Conservation (phyloP, 2,888 invertebrate species). For the Vesta saturnalis region DNA sequence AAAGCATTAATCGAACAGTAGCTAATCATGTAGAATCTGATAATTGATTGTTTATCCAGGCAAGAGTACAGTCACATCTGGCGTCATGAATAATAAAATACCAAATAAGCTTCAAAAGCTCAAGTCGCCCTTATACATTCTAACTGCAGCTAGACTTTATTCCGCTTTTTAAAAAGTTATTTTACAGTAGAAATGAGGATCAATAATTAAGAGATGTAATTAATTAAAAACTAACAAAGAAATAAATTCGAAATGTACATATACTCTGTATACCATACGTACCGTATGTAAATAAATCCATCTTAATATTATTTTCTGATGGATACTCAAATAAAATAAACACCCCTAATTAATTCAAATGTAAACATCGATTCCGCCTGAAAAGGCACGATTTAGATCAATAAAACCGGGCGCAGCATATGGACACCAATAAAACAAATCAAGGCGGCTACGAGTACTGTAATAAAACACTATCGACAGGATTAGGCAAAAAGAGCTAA, state of each 20-base stretch:
- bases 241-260: neutral
- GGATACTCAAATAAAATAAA: conserved; percentile 37
- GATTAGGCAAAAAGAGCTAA: conserved; percentile 46
- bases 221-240: conserved; percentile 37
- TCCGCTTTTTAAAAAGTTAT: conserved; percentile 12
- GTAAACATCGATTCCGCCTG: conserved; percentile 46
- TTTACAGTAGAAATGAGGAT: neutral
- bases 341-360: conserved; percentile 46
- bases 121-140: neutral
- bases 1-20: conserved; percentile 28
- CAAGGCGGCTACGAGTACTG: conserved; percentile 52
- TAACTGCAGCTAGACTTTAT: conserved; percentile 7
- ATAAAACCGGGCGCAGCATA: conserved; percentile 50
- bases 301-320: conserved; percentile 35
- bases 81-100: conserved; percentile 46
- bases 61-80: conserved; percentile 45
- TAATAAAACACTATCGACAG: conserved; percentile 54
- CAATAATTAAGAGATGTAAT: conserved; percentile 28
- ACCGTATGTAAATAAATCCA: conserved; percentile 28
- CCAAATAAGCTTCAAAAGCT: conserved; percentile 34
- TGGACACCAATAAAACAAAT: conserved; percentile 57
- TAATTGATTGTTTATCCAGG: conserved; percentile 46
- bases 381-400: conserved; percentile 40
- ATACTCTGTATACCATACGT: conserved; percentile 10
- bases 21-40: conserved; percentile 43